phyloP scores from a whole-genome alignment of 2,888 invertebrate species.

The Limnephilus marmoratus region DNA sequence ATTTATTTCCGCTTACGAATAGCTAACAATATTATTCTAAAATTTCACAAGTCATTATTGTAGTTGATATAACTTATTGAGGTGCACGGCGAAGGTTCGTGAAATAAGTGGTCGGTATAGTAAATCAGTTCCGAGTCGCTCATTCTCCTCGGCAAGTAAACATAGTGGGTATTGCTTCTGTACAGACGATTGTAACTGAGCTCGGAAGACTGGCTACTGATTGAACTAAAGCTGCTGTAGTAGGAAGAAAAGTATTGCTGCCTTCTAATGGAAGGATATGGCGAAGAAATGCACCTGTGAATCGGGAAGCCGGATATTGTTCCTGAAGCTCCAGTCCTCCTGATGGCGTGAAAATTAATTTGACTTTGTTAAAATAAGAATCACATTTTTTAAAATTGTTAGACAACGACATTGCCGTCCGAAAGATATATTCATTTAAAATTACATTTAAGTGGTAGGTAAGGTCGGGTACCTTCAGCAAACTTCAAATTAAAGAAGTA shows the following conservation, averaged over 20 bases:
- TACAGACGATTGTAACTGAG: background rate
- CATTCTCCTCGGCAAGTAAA: background rate
- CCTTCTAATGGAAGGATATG: conserved; percentile 54
- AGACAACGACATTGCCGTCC: background rate
- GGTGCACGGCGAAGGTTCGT: conserved; percentile 45
- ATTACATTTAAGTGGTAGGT: background rate
- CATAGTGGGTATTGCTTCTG: background rate
- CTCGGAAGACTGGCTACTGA: conserved; percentile 29
- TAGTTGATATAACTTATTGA: conserved; percentile 64
- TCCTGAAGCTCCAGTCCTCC: conserved; percentile 74
- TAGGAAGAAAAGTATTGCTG: conserved; percentile 40
- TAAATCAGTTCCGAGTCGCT: background rate
- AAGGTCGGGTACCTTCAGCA: background rate
- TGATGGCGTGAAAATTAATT: conserved; percentile 62
- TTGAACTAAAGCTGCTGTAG: conserved; percentile 41
- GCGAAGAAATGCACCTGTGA: conserved; percentile 74
- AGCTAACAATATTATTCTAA: background rate
- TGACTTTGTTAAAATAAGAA: conserved; percentile 24
- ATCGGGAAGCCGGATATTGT: conserved; percentile 76
- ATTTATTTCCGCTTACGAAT: background rate
- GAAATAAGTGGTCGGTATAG: conserved; percentile 43
- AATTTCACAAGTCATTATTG: conserved; percentile 14
- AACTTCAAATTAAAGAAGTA: no score
- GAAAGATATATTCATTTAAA: background rate
- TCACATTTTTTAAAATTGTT: background rate